Conservation (phyloP, 2,113 vertebrate genomes). For the Baryphthengus martii region DNA sequence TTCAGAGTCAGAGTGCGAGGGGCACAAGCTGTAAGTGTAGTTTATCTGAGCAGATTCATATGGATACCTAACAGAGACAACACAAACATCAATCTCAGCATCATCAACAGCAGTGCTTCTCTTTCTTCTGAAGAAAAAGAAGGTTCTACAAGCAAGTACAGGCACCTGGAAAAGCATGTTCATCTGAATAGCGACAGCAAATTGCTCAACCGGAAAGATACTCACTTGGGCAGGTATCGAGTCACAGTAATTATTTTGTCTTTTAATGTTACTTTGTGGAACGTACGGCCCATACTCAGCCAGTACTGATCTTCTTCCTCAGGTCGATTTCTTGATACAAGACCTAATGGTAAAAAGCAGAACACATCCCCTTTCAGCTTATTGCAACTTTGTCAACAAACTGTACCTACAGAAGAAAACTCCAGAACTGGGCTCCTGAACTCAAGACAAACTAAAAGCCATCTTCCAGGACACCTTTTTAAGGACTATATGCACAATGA, state of each 20-base stretch:
- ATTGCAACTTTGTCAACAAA: neutral
- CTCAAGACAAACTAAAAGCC: neutral
- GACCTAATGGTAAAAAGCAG: conserved; percentile 70
- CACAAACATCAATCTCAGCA: neutral
- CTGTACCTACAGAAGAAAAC: neutral
- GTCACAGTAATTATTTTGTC: conserved; percentile 98
- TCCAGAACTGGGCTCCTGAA: neutral
- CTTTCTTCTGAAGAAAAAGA: neutral
- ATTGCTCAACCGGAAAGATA: neutral
- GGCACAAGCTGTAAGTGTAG: conserved; percentile 95
- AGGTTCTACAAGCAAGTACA: neutral
- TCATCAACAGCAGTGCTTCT: neutral
- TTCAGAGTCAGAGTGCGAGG: conserved; percentile 87
- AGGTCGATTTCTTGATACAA: conserved; percentile 86
- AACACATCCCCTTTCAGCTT: neutral
- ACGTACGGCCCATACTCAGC: conserved; percentile 98
- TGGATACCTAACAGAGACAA: conserved; percentile 81
- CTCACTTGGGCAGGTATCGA: conserved; percentile 96
- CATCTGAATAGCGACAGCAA: neutral
- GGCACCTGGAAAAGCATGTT: neutral
- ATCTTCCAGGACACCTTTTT: neutral
- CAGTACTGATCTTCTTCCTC: conserved; percentile 94
- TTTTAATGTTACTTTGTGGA: conserved; percentile 95
- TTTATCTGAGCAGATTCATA: conserved; percentile 94
- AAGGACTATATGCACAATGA: neutral